These are phyloP conservation scores for Halcyon leucocephala DNA, from an alignment of 2,797 vertebrate species.

Conservation along the genomic window DNA sequence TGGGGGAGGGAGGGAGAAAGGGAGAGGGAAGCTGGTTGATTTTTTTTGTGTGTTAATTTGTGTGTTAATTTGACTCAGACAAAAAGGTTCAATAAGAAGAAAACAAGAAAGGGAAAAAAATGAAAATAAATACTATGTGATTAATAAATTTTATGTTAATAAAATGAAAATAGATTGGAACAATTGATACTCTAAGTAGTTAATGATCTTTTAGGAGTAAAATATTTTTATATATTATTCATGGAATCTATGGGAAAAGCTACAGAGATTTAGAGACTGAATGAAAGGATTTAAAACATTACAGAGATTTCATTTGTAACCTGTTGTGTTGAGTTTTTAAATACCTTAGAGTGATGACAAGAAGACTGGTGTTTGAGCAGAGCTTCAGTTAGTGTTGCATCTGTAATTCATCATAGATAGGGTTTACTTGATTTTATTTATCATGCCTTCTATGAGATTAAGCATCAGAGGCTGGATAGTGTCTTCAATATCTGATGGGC, in stretches of 20 bases:
- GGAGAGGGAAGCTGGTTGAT: not conserved
- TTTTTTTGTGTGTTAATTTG: not conserved
- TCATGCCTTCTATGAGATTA: not conserved
- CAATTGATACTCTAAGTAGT: not conserved
- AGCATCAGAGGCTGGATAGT: not conserved
- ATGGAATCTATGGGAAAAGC: not conserved
- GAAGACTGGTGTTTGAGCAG: not conserved
- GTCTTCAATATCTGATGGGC: not conserved
- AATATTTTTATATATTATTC: not conserved
- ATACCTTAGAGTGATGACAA: not conserved
- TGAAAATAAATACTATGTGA: not conserved
- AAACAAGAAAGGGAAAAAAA: not conserved
- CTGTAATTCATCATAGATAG: not conserved
- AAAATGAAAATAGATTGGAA: not conserved
- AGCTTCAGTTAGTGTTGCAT: not conserved
- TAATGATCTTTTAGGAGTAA: not conserved
- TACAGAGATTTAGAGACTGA: not conserved
- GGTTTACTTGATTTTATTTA: not conserved
- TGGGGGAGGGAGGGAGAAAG: not conserved
- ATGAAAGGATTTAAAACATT: constrained; percentile 10
- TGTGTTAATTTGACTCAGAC: not conserved
- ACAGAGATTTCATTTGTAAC: constrained; percentile 30
- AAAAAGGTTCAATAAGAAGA: not conserved
- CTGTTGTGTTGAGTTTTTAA: constrained; percentile 13
- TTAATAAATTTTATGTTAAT: not conserved